A percentile compares a stretch with the other conserved stretches of the same genome.
phyloP scores from a whole-genome alignment of 2,797 vertebrate genomes.

The Anomalospiza imberbis region DNA sequence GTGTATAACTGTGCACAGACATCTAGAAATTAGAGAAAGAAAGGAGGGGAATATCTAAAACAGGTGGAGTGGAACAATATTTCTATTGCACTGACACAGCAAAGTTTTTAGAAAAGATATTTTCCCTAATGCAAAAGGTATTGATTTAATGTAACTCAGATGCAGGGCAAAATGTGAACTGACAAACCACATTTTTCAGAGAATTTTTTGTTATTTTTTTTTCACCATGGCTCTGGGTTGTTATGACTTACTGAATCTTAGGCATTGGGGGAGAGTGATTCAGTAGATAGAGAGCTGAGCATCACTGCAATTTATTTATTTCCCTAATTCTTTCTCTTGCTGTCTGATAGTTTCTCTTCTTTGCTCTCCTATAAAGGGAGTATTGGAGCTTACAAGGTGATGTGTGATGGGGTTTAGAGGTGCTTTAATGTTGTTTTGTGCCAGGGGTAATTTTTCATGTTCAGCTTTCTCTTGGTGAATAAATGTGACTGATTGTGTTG shows the following conservation, averaged over 20 bases:
- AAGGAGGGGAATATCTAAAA: background rate
- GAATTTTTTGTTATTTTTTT: background rate
- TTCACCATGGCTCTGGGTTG: background rate
- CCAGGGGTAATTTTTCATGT: background rate
- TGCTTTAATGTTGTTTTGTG: background rate
- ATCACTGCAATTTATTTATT: background rate
- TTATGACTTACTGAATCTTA: background rate
- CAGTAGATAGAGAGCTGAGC: background rate
- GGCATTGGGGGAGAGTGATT: background rate
- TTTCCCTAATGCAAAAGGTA: background rate
- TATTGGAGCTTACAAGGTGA: background rate
- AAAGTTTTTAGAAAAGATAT: background rate
- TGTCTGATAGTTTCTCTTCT: background rate
- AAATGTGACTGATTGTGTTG: background rate
- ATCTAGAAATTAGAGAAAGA: background rate
- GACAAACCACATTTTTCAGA: background rate
- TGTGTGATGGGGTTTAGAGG: background rate
- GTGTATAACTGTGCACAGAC: background rate
- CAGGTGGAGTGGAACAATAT: background rate
- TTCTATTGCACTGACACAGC: background rate
- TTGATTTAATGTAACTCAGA: conserved; percentile 12
- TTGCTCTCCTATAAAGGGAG: background rate
- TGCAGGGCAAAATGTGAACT: background rate
- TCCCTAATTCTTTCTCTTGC: background rate
- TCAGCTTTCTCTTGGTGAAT: background rate